phyloP scores from a whole-genome alignment of 2,113 vertebrate genomes.

The Triplophysa siluroides region DNA sequence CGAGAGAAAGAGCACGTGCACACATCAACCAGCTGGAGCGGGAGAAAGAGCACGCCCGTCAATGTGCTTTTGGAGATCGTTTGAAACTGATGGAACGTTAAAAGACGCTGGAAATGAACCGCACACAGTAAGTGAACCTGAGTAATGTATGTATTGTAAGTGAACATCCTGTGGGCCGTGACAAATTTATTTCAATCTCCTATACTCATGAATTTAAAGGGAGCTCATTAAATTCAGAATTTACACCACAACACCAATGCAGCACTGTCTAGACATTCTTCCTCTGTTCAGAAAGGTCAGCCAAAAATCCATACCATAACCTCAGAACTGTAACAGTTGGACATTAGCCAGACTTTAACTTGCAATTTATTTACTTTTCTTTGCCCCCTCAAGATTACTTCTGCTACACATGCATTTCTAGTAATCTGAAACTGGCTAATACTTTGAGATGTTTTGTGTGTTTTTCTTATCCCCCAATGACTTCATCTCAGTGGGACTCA shows the following conservation, averaged over 20 bases:
- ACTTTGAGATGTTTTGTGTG: slow-evolving; percentile 1
- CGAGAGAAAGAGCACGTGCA: too few relatives aligned
- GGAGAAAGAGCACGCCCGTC: too few relatives aligned
- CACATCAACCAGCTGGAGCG: too few relatives aligned
- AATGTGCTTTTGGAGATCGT: too few relatives aligned
- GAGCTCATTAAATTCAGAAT: background rate
- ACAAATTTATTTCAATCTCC: background rate
- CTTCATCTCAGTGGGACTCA: background rate
- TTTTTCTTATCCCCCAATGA: background rate
- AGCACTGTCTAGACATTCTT: slow-evolving; percentile 26
- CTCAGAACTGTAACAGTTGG: slow-evolving; percentile 35
- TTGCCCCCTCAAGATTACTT: background rate
- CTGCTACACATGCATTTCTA: background rate
- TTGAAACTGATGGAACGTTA: too few relatives aligned
- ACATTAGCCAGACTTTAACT: slow-evolving; percentile 30
- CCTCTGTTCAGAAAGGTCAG: slow-evolving; percentile 9
- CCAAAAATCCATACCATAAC: slow-evolving; percentile 47
- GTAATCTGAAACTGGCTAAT: slow-evolving; percentile 12
- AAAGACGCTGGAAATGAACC: too few relatives aligned
- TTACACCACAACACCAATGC: background rate
- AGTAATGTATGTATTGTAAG: background rate
- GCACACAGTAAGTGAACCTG: too few relatives aligned
- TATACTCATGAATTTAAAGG: background rate
- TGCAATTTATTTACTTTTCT: slow-evolving; percentile 13
- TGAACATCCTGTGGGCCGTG: too few relatives aligned